Conservation (phyloP, 2,113 vertebrate species). For the Indicator maculatus region DNA sequence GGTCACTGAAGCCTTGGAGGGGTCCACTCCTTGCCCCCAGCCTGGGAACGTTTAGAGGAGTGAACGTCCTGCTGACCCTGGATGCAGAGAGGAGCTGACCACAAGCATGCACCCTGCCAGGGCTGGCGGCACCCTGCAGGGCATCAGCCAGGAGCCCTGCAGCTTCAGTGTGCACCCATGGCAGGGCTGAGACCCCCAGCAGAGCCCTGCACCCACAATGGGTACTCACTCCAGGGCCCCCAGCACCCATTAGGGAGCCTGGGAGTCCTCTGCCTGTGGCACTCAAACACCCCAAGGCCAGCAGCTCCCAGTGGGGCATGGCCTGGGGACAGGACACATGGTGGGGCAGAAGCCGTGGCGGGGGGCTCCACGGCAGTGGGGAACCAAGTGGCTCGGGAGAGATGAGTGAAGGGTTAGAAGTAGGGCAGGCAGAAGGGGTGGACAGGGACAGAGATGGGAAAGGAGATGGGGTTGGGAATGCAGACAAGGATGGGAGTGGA, state of each 20-base stretch:
- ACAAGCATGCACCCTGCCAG: not conserved
- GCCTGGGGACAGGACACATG: accelerated
- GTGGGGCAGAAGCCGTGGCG: not conserved
- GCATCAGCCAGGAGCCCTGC: accelerated
- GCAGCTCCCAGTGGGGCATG: accelerated
- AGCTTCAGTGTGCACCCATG: accelerated
- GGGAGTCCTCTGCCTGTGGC: too few species aligned
- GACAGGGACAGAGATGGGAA: not conserved
- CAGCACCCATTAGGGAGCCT: not conserved
- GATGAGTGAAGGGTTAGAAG: not conserved
- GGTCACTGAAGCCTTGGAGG: not conserved
- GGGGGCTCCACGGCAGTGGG: accelerated
- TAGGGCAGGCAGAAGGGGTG: not conserved
- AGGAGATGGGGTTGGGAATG: too few species aligned
- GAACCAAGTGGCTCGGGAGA: too few species aligned
- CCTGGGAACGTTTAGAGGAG: accelerated
- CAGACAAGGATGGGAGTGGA: not conserved
- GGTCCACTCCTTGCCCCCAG: not conserved
- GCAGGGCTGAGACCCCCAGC: not conserved
- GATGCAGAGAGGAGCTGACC: not conserved
- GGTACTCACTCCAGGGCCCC: not conserved
- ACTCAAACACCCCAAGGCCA: accelerated
- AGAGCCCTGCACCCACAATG: not conserved
- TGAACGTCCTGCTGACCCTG: not conserved
- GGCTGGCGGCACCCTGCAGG: not conserved